Evolutionary conservation across 2,888 invertebrate genomes (phyloP), one percentile per base, ranked within the genome.

Genomic region (Caenorhabditis sp.): DNA sequence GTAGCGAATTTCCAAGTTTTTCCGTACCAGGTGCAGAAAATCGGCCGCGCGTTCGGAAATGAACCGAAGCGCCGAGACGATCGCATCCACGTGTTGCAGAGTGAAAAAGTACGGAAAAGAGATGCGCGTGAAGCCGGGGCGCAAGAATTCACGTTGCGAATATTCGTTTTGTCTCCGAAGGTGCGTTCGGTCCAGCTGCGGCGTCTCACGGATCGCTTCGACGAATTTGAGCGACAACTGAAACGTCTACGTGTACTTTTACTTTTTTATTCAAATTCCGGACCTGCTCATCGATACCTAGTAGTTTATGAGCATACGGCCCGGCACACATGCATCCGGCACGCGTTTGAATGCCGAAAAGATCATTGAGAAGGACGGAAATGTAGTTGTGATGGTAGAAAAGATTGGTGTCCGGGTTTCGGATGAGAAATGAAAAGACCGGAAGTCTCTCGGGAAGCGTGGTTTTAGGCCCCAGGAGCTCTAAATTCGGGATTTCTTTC

Each of bases 371-470:
- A 20, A 95, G 92, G 9, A 94, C 93, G 83, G 93, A 93, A 9
- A 95, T 93, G 91, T 94, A 93, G 90, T 95, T 95, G 90, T 95
- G 94, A 89, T 95, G 95, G 1, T 95, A 92, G 89, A 94, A 95
- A 13, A 93, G 85, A 2, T 94, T 94, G 22, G 74, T 79, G 6
- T 37, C 32, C 6, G 17, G 88, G n/a, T 78, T 58, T 22, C 93
- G 92, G 56, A 95, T 93, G 91, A 95, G 92, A 87, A 95, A 93
- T 5, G 95, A 95, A 89, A 95, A 94, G 66, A 95, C 93, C 2
- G 95, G 94, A 26, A 95, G 91, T n/a, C n/a, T n/a, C n/a, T n/a
- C n/a, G n/a, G n/a, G n/a, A n/a, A n/a, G n/a, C n/a, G n/a, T n/a
- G n/a, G n/a, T n/a, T n/a, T 6, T 8, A 0, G 70, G 53, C 0